Conservation (phyloP, 2,797 vertebrate genomes). For the Tachyglossus aculeatus region DNA sequence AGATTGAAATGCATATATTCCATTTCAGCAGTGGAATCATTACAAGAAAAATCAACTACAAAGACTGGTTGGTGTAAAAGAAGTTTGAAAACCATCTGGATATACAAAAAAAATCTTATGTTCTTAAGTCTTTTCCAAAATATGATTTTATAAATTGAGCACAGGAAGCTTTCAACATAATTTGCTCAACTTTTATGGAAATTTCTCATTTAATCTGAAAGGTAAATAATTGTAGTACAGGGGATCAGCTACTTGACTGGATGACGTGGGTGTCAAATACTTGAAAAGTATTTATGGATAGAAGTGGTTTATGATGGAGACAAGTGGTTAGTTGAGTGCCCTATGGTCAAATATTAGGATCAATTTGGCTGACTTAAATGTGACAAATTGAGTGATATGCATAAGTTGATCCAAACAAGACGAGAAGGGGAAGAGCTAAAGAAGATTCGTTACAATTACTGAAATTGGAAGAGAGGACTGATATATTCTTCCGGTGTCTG, state of each 20-base stretch:
- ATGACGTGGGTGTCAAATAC: neutral
- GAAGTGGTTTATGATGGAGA: neutral
- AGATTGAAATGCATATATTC: neutral
- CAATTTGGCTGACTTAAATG: neutral
- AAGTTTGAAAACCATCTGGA: neutral
- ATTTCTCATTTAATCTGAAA: constrained; percentile 18
- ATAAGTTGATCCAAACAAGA: too few species aligned
- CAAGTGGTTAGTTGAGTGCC: neutral
- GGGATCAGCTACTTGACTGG: constrained; percentile 1
- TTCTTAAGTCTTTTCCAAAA: neutral
- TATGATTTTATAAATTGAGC: neutral
- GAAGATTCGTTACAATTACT: neutral
- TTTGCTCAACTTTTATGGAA: constrained; percentile 13
- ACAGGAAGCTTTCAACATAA: constrained; percentile 4
- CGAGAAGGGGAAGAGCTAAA: too few species aligned
- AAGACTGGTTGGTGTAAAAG: neutral
- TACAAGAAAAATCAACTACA: constrained; percentile 4
- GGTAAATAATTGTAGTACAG: neutral
- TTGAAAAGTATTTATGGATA: neutral
- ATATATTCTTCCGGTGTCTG: neutral
- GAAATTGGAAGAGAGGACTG: neutral
- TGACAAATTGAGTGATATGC: too few species aligned
- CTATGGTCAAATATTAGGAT: neutral
- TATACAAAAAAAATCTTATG: neutral
- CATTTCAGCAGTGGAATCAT: neutral